These are phyloP conservation scores for Drosophila colorata DNA, from an alignment of 2,888 invertebrate genomes.

Conservation along the genomic window DNA sequence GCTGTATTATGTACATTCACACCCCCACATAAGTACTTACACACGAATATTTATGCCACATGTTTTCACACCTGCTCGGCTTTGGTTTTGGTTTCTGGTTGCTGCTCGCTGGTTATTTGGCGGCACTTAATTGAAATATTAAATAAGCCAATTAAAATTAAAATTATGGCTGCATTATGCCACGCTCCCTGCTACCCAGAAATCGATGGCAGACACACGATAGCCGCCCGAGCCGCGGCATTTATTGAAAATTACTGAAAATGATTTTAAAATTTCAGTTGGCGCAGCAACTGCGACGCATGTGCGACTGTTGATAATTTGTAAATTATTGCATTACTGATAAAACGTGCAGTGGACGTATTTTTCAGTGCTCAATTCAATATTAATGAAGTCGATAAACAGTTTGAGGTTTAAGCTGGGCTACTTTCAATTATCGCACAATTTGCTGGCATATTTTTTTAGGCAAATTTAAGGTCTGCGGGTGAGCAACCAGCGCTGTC, in stretches of 20 bases:
- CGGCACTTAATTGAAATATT: constrained; percentile 78
- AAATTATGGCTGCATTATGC: constrained; percentile 71
- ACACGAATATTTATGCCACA: constrained; percentile 45
- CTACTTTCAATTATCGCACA: constrained; percentile 43
- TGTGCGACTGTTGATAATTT: constrained; percentile 67
- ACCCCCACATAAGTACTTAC: constrained; percentile 4
- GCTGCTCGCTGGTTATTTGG: background rate
- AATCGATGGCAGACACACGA: constrained; percentile 69
- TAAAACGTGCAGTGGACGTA: constrained; percentile 58
- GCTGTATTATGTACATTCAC: constrained; percentile 39
- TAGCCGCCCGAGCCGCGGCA: constrained; percentile 34
- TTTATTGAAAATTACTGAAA: constrained; percentile 73
- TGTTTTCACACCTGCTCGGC: constrained; percentile 58
- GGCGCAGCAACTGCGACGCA: constrained; percentile 24
- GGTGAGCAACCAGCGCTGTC: constrained; percentile 6
- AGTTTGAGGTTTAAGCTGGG: constrained; percentile 14
- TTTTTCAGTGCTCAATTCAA: constrained; percentile 14
- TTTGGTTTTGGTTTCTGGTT: constrained; percentile 38
- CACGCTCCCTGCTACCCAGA: constrained; percentile 13
- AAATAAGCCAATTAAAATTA: constrained; percentile 82
- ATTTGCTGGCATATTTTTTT: constrained; percentile 30
- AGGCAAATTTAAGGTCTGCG: constrained; percentile 36
- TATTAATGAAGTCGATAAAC: constrained; percentile 42
- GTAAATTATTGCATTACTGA: constrained; percentile 73
- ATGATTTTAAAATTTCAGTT: constrained; percentile 35